phyloP scores from a whole-genome alignment of 2,113 vertebrate genomes.

The Stictonetta naevosa region DNA sequence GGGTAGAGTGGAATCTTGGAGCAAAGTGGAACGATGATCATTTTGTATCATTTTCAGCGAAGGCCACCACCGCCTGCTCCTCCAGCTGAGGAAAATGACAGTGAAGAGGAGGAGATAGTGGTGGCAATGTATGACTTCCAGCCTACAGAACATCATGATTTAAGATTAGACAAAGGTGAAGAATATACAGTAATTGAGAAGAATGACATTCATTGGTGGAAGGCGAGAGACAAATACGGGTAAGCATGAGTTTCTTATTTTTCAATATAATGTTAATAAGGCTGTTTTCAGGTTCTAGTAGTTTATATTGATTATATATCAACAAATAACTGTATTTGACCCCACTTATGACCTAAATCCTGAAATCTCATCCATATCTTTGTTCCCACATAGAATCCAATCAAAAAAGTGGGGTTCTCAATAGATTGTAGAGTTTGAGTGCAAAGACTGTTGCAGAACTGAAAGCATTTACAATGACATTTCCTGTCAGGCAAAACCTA shows the following conservation, averaged over 20 bases:
- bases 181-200: constrained; percentile 91
- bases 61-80: constrained; percentile 73
- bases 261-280: background rate
- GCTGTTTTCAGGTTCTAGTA: background rate
- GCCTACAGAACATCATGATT: constrained; percentile 86
- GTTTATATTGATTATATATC: background rate
- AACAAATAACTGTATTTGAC: background rate
- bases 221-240: constrained; percentile 87
- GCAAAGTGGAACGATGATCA: background rate
- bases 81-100: constrained; percentile 45
- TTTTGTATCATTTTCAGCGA: constrained; percentile 60
- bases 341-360: background rate
- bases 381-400: background rate
- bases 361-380: background rate
- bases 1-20: background rate
- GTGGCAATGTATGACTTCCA: constrained; percentile 92
- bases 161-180: constrained; percentile 83
- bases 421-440: background rate
- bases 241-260: constrained; percentile 55
- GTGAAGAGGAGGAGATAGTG: constrained; percentile 78
- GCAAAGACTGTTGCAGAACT: background rate
- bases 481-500: background rate
- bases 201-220: constrained; percentile 91
- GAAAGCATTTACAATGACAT: background rate
- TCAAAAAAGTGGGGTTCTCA: fast-evolving